Percentiles rank a stretch among this genome's conserved stretches.
Conservation (phyloP, 1,140 invertebrate genomes). For the Pogonomyrmex barbatus region DNA sequence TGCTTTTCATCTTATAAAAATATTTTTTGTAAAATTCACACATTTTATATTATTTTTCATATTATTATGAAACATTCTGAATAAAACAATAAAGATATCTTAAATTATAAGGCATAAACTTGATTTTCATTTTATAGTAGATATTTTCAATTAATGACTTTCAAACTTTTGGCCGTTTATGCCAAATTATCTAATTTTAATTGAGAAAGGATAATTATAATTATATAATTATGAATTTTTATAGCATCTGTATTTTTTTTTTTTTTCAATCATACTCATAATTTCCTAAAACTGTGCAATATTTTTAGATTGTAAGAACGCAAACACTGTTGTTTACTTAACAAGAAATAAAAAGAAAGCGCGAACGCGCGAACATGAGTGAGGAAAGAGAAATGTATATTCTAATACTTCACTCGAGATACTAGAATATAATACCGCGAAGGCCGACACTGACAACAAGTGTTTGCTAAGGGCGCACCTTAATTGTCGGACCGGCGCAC, state of each 20-base stretch:
- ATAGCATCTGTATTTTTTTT: neutral
- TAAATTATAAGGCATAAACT: too few relatives aligned
- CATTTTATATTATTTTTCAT: too few relatives aligned
- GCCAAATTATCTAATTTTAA: too few relatives aligned
- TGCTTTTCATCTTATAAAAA: too few relatives aligned
- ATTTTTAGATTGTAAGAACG: neutral
- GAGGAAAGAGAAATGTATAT: neutral
- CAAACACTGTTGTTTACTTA: neutral
- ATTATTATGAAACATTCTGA: too few relatives aligned
- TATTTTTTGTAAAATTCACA: too few relatives aligned
- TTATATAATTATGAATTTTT: neutral
- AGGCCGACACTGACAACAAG: conserved; percentile 73
- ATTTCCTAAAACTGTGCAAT: neutral
- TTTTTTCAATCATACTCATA: neutral
- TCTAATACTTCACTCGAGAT: conserved; percentile 64
- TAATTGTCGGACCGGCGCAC: conserved; percentile 82
- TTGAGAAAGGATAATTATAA: neutral
- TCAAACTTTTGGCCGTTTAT: too few relatives aligned
- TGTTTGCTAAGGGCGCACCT: conserved; percentile 81
- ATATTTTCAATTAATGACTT: too few relatives aligned
- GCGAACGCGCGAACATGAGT: conserved; percentile 17
- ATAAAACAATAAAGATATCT: too few relatives aligned
- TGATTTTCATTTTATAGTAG: too few relatives aligned
- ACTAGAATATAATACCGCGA: conserved; percentile 67
- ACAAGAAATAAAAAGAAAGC: neutral